These are phyloP conservation scores for Pachyuromys duprasi DNA, from an alignment of 2,797 vertebrate genomes.

Conservation along the genomic window DNA sequence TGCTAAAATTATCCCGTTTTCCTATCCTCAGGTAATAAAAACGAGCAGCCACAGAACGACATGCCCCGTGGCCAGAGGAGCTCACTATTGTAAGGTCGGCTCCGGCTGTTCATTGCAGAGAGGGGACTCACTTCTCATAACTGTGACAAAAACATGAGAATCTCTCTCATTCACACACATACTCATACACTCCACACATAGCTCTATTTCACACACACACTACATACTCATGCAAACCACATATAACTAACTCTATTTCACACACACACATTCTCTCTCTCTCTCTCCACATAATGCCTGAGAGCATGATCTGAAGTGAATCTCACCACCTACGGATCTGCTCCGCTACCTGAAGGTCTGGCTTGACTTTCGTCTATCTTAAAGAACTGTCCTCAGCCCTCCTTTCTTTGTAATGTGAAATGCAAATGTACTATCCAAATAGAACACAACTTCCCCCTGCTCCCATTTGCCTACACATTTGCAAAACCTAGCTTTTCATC, in stretches of 20 bases:
- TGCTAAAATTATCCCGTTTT: background rate
- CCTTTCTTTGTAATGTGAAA: background rate
- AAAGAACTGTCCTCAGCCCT: background rate
- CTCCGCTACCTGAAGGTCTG: background rate
- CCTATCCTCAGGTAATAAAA: background rate
- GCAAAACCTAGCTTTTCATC: constrained; percentile 15
- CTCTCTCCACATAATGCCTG: background rate
- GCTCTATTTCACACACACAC: background rate
- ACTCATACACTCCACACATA: background rate
- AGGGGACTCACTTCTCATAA: background rate
- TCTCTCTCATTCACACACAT: background rate
- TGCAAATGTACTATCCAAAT: constrained; percentile 31
- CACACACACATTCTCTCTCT: too few species aligned
- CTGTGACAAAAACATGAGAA: too few species aligned
- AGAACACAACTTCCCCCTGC: constrained; percentile 37
- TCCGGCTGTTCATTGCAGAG: background rate
- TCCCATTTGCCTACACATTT: background rate
- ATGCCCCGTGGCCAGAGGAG: background rate
- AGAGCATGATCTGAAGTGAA: background rate
- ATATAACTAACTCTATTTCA: background rate
- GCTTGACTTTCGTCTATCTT: background rate
- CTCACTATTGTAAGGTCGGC: background rate
- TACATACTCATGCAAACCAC: background rate
- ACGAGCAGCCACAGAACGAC: background rate
- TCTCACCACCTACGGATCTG: background rate